These are phyloP conservation scores for Rhinolophus sinicus DNA, from an alignment of 2,113 vertebrate genomes.

Conservation along the genomic window DNA sequence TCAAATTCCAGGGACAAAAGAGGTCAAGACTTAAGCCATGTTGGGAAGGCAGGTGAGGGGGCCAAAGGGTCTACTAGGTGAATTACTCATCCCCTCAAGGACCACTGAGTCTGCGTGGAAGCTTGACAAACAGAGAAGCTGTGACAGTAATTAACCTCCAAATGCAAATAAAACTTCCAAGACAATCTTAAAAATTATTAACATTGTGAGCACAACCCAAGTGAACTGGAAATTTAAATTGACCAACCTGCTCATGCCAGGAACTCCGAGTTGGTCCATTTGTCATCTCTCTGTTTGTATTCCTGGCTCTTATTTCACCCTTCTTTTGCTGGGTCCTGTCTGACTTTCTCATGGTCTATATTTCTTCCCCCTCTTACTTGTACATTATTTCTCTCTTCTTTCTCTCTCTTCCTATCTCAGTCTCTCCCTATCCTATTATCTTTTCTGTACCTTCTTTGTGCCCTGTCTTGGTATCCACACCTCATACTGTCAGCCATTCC, in stretches of 20 bases:
- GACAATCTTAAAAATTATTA: constrained; percentile 24
- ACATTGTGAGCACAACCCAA: not conserved
- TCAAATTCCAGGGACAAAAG: not conserved
- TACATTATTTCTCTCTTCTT: not conserved
- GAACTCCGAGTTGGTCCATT: not conserved
- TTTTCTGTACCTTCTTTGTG: not conserved
- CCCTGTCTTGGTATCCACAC: not conserved
- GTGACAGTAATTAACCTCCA: not conserved
- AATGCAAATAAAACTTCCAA: constrained; percentile 24
- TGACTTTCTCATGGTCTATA: rapidly evolving
- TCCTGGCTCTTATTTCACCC: not conserved
- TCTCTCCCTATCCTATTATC: not conserved
- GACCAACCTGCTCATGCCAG: not conserved
- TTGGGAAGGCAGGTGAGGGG: not conserved
- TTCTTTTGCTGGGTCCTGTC: not conserved
- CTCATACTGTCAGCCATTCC: not conserved
- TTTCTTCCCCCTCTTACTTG: not conserved
- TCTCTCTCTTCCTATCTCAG: not conserved
- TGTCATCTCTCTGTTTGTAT: not conserved
- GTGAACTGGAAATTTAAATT: not conserved
- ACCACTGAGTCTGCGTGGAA: not conserved
- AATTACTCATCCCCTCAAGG: not conserved
- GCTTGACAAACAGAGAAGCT: not conserved
- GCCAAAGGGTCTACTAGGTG: not conserved
- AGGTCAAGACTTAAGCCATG: not conserved